Evolutionary conservation across 2,113 vertebrate genomes (phyloP).

Genomic region (Heliornis fulica): DNA sequence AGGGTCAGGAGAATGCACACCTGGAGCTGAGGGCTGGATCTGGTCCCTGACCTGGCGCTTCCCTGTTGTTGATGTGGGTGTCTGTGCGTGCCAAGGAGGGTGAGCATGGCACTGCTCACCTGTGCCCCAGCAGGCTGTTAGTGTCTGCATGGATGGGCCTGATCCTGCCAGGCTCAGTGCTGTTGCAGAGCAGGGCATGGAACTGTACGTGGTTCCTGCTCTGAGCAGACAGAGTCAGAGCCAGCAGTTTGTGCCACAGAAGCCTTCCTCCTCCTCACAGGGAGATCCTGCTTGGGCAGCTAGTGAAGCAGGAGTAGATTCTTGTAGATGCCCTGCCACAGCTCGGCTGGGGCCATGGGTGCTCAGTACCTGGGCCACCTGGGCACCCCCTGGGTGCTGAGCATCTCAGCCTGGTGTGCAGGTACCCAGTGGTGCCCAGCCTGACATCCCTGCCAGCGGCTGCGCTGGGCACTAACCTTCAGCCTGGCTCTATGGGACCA

Average conservation of each 20-base stretch:
- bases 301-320: background rate
- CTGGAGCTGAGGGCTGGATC: background rate
- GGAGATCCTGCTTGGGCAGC: fast-evolving
- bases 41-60: background rate
- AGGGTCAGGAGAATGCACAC: background rate
- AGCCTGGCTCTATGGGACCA: background rate
- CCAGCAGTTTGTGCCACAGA: background rate
- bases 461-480: background rate
- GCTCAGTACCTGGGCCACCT: fast-evolving
- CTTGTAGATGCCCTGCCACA: background rate
- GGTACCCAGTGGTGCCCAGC: background rate
- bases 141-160: background rate
- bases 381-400: background rate
- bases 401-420: background rate
- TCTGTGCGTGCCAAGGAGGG: background rate
- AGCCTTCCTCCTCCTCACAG: background rate
- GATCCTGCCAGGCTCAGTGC: background rate
- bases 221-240: background rate
- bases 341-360: fast-evolving
- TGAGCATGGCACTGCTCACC: background rate
- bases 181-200: background rate
- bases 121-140: background rate
- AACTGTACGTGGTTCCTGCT: background rate
- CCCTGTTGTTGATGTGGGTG: background rate
- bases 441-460: background rate